These are phyloP conservation scores for Dinocampus coccinellae DNA, from an alignment of 2,888 invertebrate genomes.

Conservation along the genomic window DNA sequence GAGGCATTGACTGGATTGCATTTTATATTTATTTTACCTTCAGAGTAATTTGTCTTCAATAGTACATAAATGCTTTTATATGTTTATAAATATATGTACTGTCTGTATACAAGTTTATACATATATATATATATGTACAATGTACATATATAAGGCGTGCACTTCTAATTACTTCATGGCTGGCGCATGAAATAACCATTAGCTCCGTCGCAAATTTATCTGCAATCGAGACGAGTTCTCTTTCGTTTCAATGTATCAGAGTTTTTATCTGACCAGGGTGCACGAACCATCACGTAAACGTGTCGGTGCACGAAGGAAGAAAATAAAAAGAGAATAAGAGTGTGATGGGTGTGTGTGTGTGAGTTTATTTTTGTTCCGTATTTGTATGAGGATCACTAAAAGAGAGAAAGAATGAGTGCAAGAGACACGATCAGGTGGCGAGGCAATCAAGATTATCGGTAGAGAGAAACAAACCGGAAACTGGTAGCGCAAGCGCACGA, in stretches of 20 bases:
- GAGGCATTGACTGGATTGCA: not conserved
- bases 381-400: not conserved
- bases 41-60: not conserved
- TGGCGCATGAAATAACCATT: conserved; percentile 49
- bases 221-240: conserved; percentile 37
- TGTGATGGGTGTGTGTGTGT: conserved; percentile 30
- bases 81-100: no score
- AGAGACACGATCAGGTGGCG: conserved; percentile 57
- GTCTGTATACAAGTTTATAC: not conserved
- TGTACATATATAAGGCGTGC: conserved; percentile 27
- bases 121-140: conserved; percentile 1
- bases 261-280: conserved; percentile 45
- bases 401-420: conserved; percentile 34
- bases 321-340: not conserved
- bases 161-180: conserved; percentile 46
- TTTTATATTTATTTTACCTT: not conserved
- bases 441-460: conserved; percentile 61
- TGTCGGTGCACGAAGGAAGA: not conserved
- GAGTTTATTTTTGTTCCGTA: no score
- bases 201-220: conserved; percentile 45
- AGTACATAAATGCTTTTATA: not conserved
- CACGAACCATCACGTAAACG: not conserved
- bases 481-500: conserved; percentile 58
- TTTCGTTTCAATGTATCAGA: conserved; percentile 44
- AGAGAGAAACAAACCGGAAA: conserved; percentile 59